Base-by-base conservation (phyloP, 2,113 vertebrate species). In the Spermophilus dauricus region DNA sequence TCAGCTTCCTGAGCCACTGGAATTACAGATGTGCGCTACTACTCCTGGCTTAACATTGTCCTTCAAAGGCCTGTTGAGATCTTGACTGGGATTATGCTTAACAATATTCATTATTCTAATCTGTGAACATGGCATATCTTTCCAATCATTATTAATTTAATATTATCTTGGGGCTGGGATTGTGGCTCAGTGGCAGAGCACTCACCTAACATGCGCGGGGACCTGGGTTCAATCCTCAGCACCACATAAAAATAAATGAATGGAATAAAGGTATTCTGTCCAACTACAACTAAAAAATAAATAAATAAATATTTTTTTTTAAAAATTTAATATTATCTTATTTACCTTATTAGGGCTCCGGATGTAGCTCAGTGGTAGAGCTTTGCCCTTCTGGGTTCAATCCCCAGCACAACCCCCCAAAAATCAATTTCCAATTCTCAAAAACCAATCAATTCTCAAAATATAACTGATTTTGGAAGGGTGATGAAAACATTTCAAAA, bases 1-100 rank as follows among this genome's bases (percentile, higher is more conserved):
- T 11, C 48, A 51, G 48, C 48, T 13, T 51, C 12, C 48, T 51
- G 48, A 51, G 48, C 48, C 48, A 0, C 48, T 51, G 48, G 48
- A 12, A 51, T 51, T 51, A 51, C 48, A 51, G 48, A 13, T 51
- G 48, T 51, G 48, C 48, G 12, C 10, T 12, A 51, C 48, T 3
- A 13, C 48, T 12, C 48, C 48, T 3, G 12, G 48, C 78, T 90
- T 75, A 92, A 76, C n/a, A 85, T 26, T 89, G 30, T 82, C 22
- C 85, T 96, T 95, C 75, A 83, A 87, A 89, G 32, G 61, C 22
- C 89, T 92, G 9, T 30, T 93, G 76, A 37, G 56, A 93, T 80
- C 93, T 69, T 95, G 24, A 76, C 0, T 95, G 77, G 32, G 34
- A 80, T 8, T 85, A 1, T 88, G 24, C 2, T 83, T 95, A 88